Conservation (phyloP, 2,888 invertebrate species). For the Leptopilina drosophilae region DNA sequence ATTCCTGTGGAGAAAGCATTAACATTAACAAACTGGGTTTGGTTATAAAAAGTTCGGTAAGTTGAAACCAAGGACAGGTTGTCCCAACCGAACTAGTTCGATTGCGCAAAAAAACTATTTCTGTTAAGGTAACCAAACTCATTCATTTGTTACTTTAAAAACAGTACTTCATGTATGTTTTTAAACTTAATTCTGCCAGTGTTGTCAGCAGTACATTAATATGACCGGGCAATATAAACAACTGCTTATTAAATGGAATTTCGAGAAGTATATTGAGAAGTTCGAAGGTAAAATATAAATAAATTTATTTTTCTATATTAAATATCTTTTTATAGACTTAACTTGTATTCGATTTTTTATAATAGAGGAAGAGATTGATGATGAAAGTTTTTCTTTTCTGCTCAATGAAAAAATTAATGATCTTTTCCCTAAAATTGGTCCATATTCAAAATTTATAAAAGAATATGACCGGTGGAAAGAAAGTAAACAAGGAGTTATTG, state of each 20-base stretch:
- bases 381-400: neutral
- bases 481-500: neutral
- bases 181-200: no score
- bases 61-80: no score
- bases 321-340: neutral
- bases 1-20: no score
- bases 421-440: neutral
- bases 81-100: no score
- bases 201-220: neutral
- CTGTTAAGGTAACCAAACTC: no score
- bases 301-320: neutral
- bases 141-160: no score
- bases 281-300: neutral
- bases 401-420: neutral
- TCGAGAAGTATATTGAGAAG: neutral
- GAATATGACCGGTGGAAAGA: conserved; percentile 4
- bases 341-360: neutral
- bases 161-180: no score
- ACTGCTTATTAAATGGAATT: neutral
- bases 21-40: no score
- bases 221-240: neutral
- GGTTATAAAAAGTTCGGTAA: no score
- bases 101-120: no score
- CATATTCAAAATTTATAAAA: neutral
- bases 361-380: neutral